Conservation (phyloP, 2,888 invertebrate species). For the Entomobrya proxima region DNA sequence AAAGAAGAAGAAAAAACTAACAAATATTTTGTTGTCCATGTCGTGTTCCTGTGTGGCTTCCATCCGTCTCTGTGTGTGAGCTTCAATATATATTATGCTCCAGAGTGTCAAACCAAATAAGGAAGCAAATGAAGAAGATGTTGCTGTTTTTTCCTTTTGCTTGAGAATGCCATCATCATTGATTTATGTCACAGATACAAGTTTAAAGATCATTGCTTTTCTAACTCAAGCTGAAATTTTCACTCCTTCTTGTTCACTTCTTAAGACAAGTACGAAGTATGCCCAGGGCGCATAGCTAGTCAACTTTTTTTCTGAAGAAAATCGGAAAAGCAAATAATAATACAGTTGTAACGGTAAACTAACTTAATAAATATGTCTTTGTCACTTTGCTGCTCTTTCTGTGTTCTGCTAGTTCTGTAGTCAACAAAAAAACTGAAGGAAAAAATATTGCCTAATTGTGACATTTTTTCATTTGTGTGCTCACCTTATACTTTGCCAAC, state of each 20-base stretch:
- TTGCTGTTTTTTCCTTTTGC: not conserved
- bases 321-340: not conserved
- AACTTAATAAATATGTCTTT: not conserved
- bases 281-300: too few relatives aligned
- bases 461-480: not conserved
- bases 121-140: not conserved
- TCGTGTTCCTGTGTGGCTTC: not conserved
- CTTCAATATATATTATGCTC: too few relatives aligned
- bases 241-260: not conserved
- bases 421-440: not conserved
- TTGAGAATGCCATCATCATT: not conserved
- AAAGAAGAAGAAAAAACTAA: too few relatives aligned
- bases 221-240: constrained; percentile 41
- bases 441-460: constrained; percentile 32
- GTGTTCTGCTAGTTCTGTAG: not conserved
- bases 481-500: not conserved
- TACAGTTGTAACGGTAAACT: not conserved
- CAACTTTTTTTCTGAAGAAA: too few relatives aligned
- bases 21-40: constrained; percentile 21
- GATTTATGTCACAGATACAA: constrained; percentile 32
- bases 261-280: too few relatives aligned
- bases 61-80: too few relatives aligned
- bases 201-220: constrained; percentile 40
- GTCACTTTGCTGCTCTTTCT: not conserved
- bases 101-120: too few relatives aligned